Conservation (phyloP, 2,113 vertebrate species). For the Pipra filicauda region DNA sequence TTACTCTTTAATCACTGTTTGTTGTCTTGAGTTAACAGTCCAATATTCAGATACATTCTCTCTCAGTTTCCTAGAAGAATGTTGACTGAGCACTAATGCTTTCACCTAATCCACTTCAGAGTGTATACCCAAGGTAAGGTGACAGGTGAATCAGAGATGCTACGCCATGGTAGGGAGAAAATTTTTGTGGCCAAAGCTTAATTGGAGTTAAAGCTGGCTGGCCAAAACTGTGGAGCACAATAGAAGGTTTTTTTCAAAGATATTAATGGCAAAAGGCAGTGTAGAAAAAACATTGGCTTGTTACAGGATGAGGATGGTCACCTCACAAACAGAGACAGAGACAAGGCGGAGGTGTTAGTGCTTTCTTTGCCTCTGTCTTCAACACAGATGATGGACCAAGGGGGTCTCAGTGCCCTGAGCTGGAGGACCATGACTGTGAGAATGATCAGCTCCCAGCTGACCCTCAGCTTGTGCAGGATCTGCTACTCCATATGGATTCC, state of each 20-base stretch:
- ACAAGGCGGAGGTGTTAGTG: background rate
- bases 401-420: background rate
- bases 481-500: background rate
- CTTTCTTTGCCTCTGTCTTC: background rate
- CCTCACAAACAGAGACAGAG: background rate
- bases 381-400: background rate
- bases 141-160: background rate
- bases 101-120: background rate
- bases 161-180: background rate
- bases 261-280: too few relatives aligned
- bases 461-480: background rate
- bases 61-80: background rate
- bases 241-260: background rate
- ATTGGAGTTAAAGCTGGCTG: background rate
- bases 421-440: background rate
- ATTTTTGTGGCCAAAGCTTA: background rate
- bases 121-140: background rate
- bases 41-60: background rate
- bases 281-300: background rate
- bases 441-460: background rate
- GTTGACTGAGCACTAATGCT: background rate
- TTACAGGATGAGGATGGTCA: background rate
- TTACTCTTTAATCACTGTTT: background rate
- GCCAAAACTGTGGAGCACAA: background rate
- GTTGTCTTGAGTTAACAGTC: background rate